Evolutionary conservation across 2,797 vertebrate genomes (phyloP).

Genomic region (Pseudocheirus occidentalis): DNA sequence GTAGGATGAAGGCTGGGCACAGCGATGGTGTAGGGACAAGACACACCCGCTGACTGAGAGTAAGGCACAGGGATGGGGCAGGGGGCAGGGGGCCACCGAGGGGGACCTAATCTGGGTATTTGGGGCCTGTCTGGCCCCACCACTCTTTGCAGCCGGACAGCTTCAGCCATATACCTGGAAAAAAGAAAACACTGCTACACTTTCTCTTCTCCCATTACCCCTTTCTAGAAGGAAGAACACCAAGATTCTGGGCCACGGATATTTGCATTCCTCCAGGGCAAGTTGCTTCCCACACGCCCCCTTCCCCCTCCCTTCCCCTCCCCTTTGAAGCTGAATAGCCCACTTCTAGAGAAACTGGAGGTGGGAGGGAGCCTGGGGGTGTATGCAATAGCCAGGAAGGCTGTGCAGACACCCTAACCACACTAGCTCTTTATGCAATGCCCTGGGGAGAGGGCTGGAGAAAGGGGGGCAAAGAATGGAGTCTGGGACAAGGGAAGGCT

Average conservation of each 20-base stretch:
- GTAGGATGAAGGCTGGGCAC: not conserved
- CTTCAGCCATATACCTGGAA: constrained; percentile 72
- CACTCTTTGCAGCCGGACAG: constrained; percentile 63
- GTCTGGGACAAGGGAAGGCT: not conserved
- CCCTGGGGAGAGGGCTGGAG: not conserved
- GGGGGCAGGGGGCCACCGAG: rapidly evolving
- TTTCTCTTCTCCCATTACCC: too few relatives aligned
- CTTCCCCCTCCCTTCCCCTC: too few relatives aligned
- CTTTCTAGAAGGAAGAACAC: not conserved
- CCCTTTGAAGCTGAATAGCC: not conserved
- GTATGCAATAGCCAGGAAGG: not conserved
- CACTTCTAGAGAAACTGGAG: not conserved
- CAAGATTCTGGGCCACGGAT: not conserved
- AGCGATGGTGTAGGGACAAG: not conserved
- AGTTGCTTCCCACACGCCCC: not conserved
- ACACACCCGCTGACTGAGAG: not conserved
- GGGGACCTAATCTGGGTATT: not conserved
- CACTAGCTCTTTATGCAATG: not conserved
- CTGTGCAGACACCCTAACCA: not conserved
- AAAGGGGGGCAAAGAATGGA: not conserved
- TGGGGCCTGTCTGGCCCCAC: not conserved
- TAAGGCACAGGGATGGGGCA: not conserved
- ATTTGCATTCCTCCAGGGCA: not conserved
- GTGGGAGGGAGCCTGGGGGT: not conserved
- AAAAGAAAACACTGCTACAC: not conserved